Percentiles rank a stretch among this genome's conserved stretches.
Evolutionary conservation across 2,797 vertebrate genomes (phyloP).

Genomic region (Hypotaenidia okinawae): DNA sequence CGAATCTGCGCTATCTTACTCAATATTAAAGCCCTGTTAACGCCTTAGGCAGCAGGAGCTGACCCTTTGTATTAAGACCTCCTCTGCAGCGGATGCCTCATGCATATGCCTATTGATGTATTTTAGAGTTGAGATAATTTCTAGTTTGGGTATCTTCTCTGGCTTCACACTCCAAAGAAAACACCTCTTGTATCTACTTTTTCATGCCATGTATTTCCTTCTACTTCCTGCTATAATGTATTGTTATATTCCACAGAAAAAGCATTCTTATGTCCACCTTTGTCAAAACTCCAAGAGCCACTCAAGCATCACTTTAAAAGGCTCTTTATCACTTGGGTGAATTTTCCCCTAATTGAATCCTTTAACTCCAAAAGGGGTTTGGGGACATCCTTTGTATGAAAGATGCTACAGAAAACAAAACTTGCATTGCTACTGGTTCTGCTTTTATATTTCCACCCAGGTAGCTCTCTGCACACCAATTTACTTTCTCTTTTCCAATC

Average conservation of each 20-base stretch:
- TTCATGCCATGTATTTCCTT: not conserved
- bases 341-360: not conserved
- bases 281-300: not conserved
- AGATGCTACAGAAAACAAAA: conserved; percentile 12
- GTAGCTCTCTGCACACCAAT: conserved; percentile 13
- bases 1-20: not conserved
- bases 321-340: not conserved
- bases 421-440: not conserved
- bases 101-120: conserved; percentile 34
- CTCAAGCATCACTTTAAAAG: not conserved
- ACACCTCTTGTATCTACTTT: not conserved
- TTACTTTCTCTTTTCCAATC: conserved; percentile 24
- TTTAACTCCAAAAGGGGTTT: not conserved
- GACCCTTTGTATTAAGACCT: conserved; percentile 46
- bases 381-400: not conserved
- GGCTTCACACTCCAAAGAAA: not conserved
- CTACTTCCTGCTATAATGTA: not conserved
- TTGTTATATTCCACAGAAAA: not conserved
- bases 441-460: conserved; percentile 7
- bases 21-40: not conserved
- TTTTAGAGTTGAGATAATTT: conserved; percentile 40
- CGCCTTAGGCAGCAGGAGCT: not conserved
- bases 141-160: not conserved
- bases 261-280: not conserved
- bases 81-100: not conserved